Evolutionary conservation across 2,113 vertebrate genomes (phyloP), one percentile per base, ranked within the genome.

Genomic region (Sinocyclocheilus maitianheensis): DNA sequence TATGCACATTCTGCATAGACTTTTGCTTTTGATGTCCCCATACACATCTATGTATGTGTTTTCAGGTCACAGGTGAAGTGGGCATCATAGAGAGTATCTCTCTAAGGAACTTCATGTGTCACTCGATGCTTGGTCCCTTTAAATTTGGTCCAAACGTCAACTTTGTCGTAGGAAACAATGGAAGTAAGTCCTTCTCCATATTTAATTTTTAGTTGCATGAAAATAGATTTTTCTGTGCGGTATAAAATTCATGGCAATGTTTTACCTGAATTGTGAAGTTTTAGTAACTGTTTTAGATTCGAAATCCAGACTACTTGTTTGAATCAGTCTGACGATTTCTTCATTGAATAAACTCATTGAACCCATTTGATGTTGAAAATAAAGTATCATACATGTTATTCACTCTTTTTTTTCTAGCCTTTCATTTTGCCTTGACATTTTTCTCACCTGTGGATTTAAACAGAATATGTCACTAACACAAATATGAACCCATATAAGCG

Each of bases 101-200:
- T 0, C 88, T 99, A 88, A 98, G 93, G 93, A 99, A 99, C 90
- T 99, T 99, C 84, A 99, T 99, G 98, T 99, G 97, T 85, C 98
- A 99, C 91, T 95, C 97, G 0, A 94, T 95, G 91, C 92, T 99
- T 46, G 98, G 98, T 1, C 98, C 98, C 0, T 99, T 99, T 91
- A 91, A 94, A 1, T 99, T 99, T 91, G 97, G 98, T 62, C 91
- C 97, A 65, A 99, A 99, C 90, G 96, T 99, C 90, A 99, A 99
- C 93, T 99, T 99, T 85, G 92, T 99, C 11, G 94, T 98, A 77
- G 98, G 98, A 91, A 98, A 96, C 90, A 99, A 99, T 92, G 98
- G 98, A 95, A 99, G 98, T 99, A 94, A 96, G 98, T 76, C 55
- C 12, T 58, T 77, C 5, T n/a, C 26, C 12, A 43, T 81, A 3